Percentiles rank a stretch among this genome's conserved stretches.
Evolutionary conservation across 2,888 invertebrate species (phyloP).

Genomic region (Kryphioiulus occultus): DNA sequence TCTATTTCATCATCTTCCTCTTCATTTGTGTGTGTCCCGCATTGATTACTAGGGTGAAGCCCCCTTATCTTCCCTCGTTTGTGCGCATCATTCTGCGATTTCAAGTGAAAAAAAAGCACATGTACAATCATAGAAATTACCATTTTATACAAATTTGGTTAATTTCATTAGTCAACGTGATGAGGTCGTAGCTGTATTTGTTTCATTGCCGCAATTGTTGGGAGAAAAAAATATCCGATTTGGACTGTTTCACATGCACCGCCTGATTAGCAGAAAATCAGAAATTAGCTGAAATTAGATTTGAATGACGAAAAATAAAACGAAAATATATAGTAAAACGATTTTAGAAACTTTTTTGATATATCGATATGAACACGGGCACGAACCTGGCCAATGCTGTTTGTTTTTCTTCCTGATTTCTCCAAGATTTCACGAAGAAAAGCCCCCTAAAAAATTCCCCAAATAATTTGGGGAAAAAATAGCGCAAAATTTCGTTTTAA

Average conservation of each 20-base stretch:
- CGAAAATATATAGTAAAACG: not conserved
- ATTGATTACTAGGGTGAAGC: conserved; percentile 13
- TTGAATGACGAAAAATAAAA: not conserved
- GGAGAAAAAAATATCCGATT: not conserved
- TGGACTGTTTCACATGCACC: not conserved
- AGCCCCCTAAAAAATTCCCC: not conserved
- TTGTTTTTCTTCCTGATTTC: too few species aligned
- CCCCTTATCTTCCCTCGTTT: not conserved
- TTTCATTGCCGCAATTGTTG: conserved; percentile 18
- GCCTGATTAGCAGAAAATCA: conserved; percentile 18
- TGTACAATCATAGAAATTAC: conserved; percentile 46
- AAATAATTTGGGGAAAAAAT: too few species aligned
- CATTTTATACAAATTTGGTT: conserved; percentile 47
- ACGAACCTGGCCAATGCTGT: not conserved
- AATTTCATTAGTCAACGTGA: conserved; percentile 39
- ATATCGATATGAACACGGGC: not conserved
- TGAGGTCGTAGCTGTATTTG: conserved; percentile 31
- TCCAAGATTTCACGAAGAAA: not conserved
- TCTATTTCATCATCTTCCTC: not conserved
- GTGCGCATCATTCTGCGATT: conserved; percentile 24
- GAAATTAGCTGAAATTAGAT: not conserved
- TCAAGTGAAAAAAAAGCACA: conserved; percentile 46
- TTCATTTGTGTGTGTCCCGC: conserved; percentile 27
- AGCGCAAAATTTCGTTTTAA: too few species aligned
- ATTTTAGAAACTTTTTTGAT: conserved; percentile 29